Conservation (phyloP, 2,888 invertebrate species). For the Heliothis peltigera region DNA sequence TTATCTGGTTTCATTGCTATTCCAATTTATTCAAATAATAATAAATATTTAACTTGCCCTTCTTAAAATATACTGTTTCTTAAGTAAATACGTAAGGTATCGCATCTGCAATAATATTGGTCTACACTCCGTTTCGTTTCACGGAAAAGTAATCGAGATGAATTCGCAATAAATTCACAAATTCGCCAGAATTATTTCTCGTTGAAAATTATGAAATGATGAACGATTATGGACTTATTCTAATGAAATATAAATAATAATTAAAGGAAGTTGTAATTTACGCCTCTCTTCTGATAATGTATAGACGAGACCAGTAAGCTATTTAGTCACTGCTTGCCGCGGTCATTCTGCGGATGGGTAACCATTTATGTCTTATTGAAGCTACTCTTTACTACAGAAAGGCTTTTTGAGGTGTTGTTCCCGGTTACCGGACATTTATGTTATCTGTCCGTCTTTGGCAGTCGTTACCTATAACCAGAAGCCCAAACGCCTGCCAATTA, state of each 20-base stretch:
- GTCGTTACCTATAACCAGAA: background rate
- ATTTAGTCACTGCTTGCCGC: too few relatives aligned
- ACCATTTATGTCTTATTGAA: too few relatives aligned
- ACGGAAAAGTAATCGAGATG: background rate
- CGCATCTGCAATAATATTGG: slow-evolving; percentile 14
- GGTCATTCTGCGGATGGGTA: too few relatives aligned
- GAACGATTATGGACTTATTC: background rate
- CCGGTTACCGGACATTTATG: too few relatives aligned
- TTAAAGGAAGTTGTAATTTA: background rate
- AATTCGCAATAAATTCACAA: slow-evolving; percentile 16
- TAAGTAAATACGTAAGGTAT: background rate
- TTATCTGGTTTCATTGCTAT: background rate
- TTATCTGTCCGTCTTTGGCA: too few relatives aligned
- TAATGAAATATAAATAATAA: slow-evolving; percentile 1
- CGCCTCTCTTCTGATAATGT: background rate
- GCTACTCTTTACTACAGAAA: too few relatives aligned
- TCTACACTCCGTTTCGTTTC: background rate
- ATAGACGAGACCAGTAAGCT: background rate
- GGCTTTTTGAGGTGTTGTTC: too few relatives aligned
- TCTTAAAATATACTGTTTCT: background rate
- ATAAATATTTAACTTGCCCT: background rate
- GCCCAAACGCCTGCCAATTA: background rate
- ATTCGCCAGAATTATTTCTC: slow-evolving; percentile 2
- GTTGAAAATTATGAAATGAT: background rate
- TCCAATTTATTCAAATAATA: slow-evolving; percentile 3